phyloP scores from a whole-genome alignment of 2,113 vertebrate genomes.

The Halichoerus grypus region DNA sequence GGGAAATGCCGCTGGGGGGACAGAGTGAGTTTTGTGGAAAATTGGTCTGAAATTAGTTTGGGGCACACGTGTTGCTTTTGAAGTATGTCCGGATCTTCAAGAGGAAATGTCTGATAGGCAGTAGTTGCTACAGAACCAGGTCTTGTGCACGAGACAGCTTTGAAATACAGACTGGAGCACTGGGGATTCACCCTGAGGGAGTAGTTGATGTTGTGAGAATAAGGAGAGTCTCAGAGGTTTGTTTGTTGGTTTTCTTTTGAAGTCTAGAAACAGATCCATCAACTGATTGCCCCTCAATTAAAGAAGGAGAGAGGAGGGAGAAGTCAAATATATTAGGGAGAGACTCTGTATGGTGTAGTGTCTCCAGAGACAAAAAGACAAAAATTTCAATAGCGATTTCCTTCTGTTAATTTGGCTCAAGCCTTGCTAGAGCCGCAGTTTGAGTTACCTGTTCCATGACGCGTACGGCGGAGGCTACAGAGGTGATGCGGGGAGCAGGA shows the following conservation, averaged over 20 bases:
- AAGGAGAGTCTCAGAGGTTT: not conserved
- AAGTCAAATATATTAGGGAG: not conserved
- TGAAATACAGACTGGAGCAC: not conserved
- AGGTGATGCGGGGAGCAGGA: not conserved
- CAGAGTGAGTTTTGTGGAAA: not conserved
- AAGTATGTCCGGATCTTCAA: not conserved
- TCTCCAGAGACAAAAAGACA: not conserved
- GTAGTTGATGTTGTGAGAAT: not conserved
- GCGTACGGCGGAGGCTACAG: not conserved
- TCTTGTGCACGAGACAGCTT: not conserved
- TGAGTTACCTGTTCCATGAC: not conserved
- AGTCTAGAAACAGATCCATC: not conserved
- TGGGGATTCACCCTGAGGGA: not conserved
- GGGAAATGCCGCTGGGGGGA: not conserved
- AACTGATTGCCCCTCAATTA: not conserved
- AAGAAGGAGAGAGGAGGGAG: not conserved
- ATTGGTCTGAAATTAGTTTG: not conserved
- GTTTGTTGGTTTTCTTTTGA: not conserved
- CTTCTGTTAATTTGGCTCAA: not conserved
- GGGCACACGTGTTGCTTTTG: not conserved
- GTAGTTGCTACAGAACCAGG: not conserved
- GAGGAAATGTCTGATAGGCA: not conserved
- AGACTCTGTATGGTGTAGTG: not conserved
- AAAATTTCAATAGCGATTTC: not conserved
- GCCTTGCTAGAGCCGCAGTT: not conserved